A percentile compares a stretch with the other conserved stretches of the same genome.
Conservation (phyloP, 2,888 invertebrate species). For the Drosophila hamatofila region DNA sequence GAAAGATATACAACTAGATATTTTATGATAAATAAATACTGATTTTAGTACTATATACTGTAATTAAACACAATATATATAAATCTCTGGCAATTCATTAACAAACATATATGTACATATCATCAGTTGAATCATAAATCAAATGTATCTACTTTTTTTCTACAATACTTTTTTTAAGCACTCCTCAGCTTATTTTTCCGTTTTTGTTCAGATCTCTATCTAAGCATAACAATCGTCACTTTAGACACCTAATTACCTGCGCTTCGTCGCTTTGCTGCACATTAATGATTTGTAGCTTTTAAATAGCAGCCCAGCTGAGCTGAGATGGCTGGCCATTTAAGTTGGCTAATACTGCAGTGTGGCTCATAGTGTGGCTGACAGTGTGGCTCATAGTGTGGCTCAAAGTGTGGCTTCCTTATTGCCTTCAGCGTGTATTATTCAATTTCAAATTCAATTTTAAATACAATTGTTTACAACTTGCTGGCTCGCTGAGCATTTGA, state of each 20-base stretch:
- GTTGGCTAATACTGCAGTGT: conserved; percentile 36
- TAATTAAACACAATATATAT: too few relatives aligned
- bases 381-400: not conserved
- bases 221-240: conserved; percentile 37
- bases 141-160: not conserved
- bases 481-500: conserved; percentile 62
- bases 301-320: conserved; percentile 15
- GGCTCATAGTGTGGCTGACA: not conserved
- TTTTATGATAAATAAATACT: too few relatives aligned
- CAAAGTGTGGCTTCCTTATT: conserved; percentile 58
- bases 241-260: conserved; percentile 35
- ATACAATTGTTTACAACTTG: conserved; percentile 64
- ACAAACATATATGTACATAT: too few relatives aligned
- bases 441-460: conserved; percentile 30
- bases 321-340: conserved; percentile 36
- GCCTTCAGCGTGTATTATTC: conserved; percentile 31
- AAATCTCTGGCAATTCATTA: too few relatives aligned
- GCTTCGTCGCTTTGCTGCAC: conserved; percentile 33
- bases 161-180: not conserved
- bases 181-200: not conserved
- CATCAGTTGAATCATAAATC: not conserved
- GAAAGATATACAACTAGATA: too few relatives aligned
- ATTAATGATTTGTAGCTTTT: conserved; percentile 23
- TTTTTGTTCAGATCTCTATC: conserved; percentile 14
- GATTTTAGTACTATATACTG: too few relatives aligned